A percentile compares a stretch with the other conserved stretches of the same genome.
phyloP scores from a whole-genome alignment of 2,113 vertebrate species.

The Melanotaenia duboulayi region DNA sequence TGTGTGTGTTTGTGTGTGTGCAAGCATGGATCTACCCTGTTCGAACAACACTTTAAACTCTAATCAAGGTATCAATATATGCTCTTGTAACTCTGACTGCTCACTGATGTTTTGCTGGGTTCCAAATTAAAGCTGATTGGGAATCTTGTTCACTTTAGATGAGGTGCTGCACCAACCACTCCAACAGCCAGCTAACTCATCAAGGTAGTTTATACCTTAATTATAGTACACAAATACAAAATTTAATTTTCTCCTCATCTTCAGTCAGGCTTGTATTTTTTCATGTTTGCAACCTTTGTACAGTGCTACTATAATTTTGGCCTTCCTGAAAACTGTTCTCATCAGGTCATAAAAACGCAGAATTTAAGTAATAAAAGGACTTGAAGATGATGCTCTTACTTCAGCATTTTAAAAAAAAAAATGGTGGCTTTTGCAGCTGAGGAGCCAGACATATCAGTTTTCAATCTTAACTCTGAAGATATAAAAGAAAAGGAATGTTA shows the following conservation, averaged over 20 bases:
- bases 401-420: too few species aligned
- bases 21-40: not conserved
- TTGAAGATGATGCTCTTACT: too few species aligned
- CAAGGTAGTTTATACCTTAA: not conserved
- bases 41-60: conserved; percentile 31
- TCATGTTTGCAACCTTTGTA: not conserved
- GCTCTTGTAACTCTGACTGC: conserved; percentile 18
- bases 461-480: too few species aligned
- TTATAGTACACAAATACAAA: not conserved
- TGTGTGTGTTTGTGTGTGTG: conserved; percentile 1
- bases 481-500: too few species aligned
- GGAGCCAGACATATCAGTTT: too few species aligned
- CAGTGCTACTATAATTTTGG: not conserved
- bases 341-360: not conserved
- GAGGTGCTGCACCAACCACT: not conserved
- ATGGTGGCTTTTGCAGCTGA: too few species aligned
- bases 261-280: not conserved
- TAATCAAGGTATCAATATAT: conserved; percentile 47
- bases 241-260: too few species aligned
- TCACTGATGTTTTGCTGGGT: conserved; percentile 32
- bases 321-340: not conserved
- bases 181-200: not conserved
- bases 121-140: conserved; percentile 22
- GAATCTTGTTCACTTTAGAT: conserved; percentile 26
- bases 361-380: too few species aligned